A percentile compares a stretch with the other conserved stretches of the same genome.
phyloP scores from a whole-genome alignment of 2,888 invertebrate species.

The Pyrgus malvae region DNA sequence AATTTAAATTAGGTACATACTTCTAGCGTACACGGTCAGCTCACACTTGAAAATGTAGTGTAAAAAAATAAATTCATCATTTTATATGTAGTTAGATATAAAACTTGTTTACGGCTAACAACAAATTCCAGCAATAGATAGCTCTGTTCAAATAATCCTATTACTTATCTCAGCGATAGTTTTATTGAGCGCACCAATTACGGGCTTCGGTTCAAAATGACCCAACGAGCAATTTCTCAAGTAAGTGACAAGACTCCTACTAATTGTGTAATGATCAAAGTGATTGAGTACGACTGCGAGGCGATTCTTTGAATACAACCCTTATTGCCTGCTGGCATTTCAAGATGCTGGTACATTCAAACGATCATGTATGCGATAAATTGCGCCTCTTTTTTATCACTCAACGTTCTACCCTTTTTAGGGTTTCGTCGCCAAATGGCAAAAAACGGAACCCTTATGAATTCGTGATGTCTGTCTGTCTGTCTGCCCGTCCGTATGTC shows the following conservation, averaged over 20 bases:
- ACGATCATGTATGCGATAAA: constrained; percentile 40
- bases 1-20: too few species aligned
- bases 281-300: constrained; percentile 46
- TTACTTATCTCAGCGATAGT: not conserved
- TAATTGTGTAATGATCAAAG: constrained; percentile 54
- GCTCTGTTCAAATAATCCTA: not conserved
- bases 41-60: too few species aligned
- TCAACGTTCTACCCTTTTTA: constrained; percentile 27
- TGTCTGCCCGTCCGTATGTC: too few species aligned
- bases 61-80: too few species aligned
- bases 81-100: too few species aligned
- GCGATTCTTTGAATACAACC: constrained; percentile 26
- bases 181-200: constrained; percentile 19
- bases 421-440: too few species aligned
- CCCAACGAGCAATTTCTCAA: constrained; percentile 39
- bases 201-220: constrained; percentile 16
- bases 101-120: not conserved
- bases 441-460: too few species aligned
- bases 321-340: constrained; percentile 23
- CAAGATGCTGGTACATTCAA: constrained; percentile 31
- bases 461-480: too few species aligned
- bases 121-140: not conserved
- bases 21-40: too few species aligned
- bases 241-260: constrained; percentile 46
- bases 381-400: constrained; percentile 40